phyloP scores from a whole-genome alignment of 1,140 invertebrate genomes.

The Gonioctena quinquepunctata region DNA sequence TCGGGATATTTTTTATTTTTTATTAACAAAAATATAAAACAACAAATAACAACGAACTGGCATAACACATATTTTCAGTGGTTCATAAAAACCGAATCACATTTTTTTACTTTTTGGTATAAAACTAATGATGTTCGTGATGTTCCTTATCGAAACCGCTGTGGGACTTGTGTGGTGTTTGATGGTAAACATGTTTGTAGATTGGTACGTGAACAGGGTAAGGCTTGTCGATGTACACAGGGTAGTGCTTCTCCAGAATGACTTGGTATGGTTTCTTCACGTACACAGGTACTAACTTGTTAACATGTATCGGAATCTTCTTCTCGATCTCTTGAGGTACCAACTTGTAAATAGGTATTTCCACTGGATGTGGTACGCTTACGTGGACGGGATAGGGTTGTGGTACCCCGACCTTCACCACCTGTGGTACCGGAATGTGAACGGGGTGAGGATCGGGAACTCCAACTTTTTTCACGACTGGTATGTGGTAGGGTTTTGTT shows the following conservation, averaged over 20 bases:
- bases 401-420: constrained; percentile 73
- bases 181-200: constrained; percentile 76
- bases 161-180: background rate
- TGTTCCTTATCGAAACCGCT: constrained; percentile 6
- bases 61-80: background rate
- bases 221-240: constrained; percentile 73
- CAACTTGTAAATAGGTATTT: constrained; percentile 74
- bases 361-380: constrained; percentile 71
- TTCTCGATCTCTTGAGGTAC: constrained; percentile 69
- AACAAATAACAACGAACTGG: background rate
- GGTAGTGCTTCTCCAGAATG: constrained; percentile 76
- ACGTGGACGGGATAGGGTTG: constrained; percentile 75
- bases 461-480: constrained; percentile 75
- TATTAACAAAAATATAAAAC: constrained; percentile 10
- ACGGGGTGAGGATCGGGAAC: constrained; percentile 76
- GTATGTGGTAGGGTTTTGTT: constrained; percentile 71
- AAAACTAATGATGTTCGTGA: background rate
- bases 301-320: constrained; percentile 74
- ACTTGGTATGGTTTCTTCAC: constrained; percentile 78
- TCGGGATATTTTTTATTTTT: background rate
- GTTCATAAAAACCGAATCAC: background rate
- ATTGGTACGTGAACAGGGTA: constrained; percentile 80
- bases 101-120: background rate
- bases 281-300: constrained; percentile 75
- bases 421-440: constrained; percentile 72